Evolutionary conservation across 2,797 vertebrate genomes (phyloP), one percentile per base, ranked within the genome.

Genomic region (Molothrus aeneus): DNA sequence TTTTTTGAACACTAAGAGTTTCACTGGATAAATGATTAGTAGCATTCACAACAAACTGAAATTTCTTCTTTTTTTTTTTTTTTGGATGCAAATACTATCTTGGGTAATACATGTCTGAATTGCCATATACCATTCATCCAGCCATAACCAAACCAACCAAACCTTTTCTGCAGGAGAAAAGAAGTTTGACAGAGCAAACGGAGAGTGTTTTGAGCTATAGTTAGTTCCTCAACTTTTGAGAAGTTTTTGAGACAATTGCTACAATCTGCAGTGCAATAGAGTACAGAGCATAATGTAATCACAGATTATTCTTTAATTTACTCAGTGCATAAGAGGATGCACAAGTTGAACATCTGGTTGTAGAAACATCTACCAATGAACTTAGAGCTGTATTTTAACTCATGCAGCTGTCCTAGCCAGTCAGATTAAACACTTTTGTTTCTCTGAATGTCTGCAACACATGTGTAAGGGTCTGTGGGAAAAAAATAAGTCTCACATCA

Each of bases 401-500:
- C 3, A 0, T 50, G 66, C 85, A 91, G 87, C 82, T 96, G 92
- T 77, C 25, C 56, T 70, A 77, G 63, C 63, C 63, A 86, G 38
- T 20, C 63, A 65, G 70, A 86, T 92, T 86, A 92, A 92, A 93
- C 19, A 19, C 51, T 84, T 92, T 88, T 72, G 45, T 94, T 88
- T 57, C 42, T 88, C 80, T 64, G 85, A 92, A 95, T 92, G 38
- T 88, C 86, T 96, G 77, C 80, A 93, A 81, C 56, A 77, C 51
- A 48, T 79, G 87, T 92, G 83, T 93, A 73, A 84, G 70, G 48
- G 90, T 63, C 95, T 97, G 95, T 97, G 96, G 95, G 96, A 97
- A 97, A 95, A 95, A 94, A 81, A 5, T 48, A 84, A 70, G 48
- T 92, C 63, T 91, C 96, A 96, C 68, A 95, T 97, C 29, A 80